Evolutionary conservation across 2,797 vertebrate genomes (phyloP), one percentile per base, ranked within the genome.

Genomic region (Benthosema pterotum): DNA sequence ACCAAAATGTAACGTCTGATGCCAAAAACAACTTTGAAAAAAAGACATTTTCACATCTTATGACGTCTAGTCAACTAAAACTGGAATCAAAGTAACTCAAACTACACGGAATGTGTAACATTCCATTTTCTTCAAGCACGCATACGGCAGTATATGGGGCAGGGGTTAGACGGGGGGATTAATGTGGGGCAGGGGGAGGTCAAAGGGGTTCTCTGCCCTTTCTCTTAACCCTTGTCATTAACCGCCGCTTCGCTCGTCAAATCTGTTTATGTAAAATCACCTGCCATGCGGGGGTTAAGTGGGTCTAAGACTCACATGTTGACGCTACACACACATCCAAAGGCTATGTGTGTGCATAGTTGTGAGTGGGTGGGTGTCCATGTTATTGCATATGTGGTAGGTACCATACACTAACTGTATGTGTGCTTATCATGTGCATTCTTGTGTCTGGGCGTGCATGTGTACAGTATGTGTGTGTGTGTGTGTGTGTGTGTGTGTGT

Each of bases 301-400:
- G 65, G 64, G 65, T 68, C 68, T 60, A 48, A 65, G 78, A 77
- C 59, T 72, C 74, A 65, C 65, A 43, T 25, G 67, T 55, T 67
- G 75, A 74, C 62, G 70, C 42, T 45, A 25, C 42, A 49, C n/a
- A n/a, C n/a, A n/a, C n/a, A 56, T 60, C 46, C 17, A 61, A 57
- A 50, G 11, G 16, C 4, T 15, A 47, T 11, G 5, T 52, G 51
- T 32, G 51, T 52, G 19, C 32, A 11, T 25, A 6, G 25, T 18
- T 14, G 50, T 25, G 19, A 18, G 19, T 48, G 60, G 50, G 15
- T 52, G 8, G 32, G 32, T 38, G 32, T 38, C 7, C 32, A 11
- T 38, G 9, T 38, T 7, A 38, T 8, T n/a, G 32, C 8, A 9
- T 38, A 9, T 38, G 32, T 38, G 32, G 2, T 2, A 2, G 22